Percentiles rank a stretch among this genome's conserved stretches.
These are phyloP conservation scores for Corvus cornix DNA, from an alignment of 2,113 vertebrate genomes.

Conservation along the genomic window DNA sequence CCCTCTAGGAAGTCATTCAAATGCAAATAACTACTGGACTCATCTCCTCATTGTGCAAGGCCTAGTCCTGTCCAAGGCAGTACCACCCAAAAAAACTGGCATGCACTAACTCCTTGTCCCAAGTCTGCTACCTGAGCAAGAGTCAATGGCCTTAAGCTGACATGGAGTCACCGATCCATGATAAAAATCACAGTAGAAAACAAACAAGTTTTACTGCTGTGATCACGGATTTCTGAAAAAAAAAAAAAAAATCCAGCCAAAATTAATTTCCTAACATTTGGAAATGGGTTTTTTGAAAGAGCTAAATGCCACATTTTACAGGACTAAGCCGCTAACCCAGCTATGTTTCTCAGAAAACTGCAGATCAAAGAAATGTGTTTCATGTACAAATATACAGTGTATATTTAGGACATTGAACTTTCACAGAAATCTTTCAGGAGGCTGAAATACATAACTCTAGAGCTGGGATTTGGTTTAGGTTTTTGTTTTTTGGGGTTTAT, in stretches of 20 bases:
- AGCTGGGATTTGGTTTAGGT: background rate
- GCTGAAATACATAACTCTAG: conserved; percentile 39
- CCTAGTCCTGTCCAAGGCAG: background rate
- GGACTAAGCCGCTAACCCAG: background rate
- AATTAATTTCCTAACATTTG: conserved; percentile 46
- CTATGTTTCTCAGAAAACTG: background rate
- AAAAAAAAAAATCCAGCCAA: background rate
- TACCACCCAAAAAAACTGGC: background rate
- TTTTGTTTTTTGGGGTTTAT: background rate
- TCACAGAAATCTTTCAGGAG: conserved; percentile 29
- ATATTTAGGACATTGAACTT: conserved; percentile 31
- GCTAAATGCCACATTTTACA: background rate
- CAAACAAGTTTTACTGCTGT: conserved; percentile 31
- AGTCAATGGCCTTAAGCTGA: conserved; percentile 37
- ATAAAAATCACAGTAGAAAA: conserved; percentile 49
- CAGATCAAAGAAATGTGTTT: conserved; percentile 19
- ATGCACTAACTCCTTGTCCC: background rate
- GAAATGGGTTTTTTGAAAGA: conserved; percentile 15
- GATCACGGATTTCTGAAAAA: background rate
- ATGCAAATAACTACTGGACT: background rate
- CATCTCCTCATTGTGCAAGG: background rate
- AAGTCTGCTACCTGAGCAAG: background rate
- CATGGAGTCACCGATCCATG: background rate
- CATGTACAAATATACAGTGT: background rate
- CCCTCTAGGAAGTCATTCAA: background rate